phyloP scores from a whole-genome alignment of 2,888 invertebrate species.

The Drosophila multiciliata region DNA sequence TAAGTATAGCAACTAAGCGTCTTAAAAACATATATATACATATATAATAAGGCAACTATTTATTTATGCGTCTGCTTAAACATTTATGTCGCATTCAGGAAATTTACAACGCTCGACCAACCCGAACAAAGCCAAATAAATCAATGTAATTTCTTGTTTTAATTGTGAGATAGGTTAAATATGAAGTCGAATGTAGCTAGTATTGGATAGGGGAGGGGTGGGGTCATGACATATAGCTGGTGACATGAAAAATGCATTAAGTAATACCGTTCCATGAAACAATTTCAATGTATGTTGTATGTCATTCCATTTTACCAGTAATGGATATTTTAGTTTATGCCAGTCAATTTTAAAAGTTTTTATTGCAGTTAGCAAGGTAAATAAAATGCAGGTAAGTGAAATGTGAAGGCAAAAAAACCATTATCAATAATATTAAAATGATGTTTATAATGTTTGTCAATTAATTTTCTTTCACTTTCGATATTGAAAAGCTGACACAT shows the following conservation, averaged over 20 bases:
- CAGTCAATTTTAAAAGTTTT: conserved; percentile 29
- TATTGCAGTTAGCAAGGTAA: conserved; percentile 39
- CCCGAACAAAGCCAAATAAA: conserved; percentile 51
- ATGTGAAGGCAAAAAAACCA: conserved; percentile 17
- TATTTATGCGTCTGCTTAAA: conserved; percentile 51
- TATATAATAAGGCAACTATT: conserved; percentile 36
- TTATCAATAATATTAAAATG: not conserved
- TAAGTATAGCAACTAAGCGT: conserved; percentile 32
- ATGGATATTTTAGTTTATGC: conserved; percentile 59
- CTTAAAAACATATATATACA: conserved; percentile 1
- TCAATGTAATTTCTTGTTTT: conserved; percentile 64
- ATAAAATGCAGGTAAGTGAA: conserved; percentile 33
- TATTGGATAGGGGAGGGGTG: not conserved
- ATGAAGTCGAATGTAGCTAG: not conserved
- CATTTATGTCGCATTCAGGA: conserved; percentile 65
- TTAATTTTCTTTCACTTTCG: not conserved
- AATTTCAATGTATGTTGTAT: conserved; percentile 30
- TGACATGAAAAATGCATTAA: conserved; percentile 68
- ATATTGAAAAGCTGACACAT: conserved; percentile 1
- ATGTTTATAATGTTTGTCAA: not conserved
- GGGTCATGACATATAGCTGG: conserved; percentile 19
- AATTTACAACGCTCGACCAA: conserved; percentile 45
- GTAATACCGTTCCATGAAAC: conserved; percentile 47
- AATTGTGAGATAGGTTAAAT: conserved; percentile 58
- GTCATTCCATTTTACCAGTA: conserved; percentile 39